Conservation (phyloP, 2,113 vertebrate species). For the Alaudala cheleensis region DNA sequence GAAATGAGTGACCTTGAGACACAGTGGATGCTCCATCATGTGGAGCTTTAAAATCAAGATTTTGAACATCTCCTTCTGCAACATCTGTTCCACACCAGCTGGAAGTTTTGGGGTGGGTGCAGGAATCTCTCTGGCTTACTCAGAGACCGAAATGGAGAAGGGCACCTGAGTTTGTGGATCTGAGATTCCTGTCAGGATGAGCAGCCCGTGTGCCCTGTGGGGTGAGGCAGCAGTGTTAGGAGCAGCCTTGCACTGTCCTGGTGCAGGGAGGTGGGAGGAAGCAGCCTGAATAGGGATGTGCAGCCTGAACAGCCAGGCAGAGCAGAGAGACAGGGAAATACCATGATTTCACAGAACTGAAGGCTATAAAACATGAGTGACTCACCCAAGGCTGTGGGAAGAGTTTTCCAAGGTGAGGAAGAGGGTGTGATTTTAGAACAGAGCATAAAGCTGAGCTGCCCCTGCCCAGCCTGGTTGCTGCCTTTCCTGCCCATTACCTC, state of each 20-base stretch:
- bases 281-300: neutral
- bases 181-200: neutral
- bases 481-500: neutral
- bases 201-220: neutral
- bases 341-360: neutral
- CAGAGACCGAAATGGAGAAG: neutral
- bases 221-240: neutral
- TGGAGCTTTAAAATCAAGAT: neutral
- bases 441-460: neutral
- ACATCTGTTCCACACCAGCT: neutral
- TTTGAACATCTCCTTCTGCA: neutral
- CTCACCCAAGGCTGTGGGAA: constrained; percentile 4
- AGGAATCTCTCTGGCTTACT: neutral
- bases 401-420: constrained; percentile 29
- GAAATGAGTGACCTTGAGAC: neutral
- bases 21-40: neutral
- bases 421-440: neutral
- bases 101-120: neutral
- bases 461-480: neutral
- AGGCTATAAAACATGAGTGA: neutral
- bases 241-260: neutral
- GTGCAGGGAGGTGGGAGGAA: neutral
- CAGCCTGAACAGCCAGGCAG: neutral
- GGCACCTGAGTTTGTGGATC: neutral
- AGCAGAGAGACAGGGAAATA: neutral